Conservation (phyloP, 2,888 invertebrate genomes). For the Acrobasis consociella region DNA sequence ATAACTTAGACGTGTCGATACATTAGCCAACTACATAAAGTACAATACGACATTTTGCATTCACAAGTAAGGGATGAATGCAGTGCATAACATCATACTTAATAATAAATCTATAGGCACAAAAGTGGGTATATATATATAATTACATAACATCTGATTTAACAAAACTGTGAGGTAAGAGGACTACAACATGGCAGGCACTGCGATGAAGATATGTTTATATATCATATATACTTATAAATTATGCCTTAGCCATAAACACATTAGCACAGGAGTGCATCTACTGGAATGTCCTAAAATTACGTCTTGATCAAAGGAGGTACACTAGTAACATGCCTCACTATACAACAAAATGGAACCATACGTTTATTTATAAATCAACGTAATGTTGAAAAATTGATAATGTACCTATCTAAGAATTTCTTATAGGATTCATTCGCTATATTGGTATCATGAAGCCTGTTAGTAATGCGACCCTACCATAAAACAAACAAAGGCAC, state of each 20-base stretch:
- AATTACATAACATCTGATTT: slow-evolving; percentile 67
- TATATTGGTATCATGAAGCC: too few relatives aligned
- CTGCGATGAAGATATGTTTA: slow-evolving; percentile 16
- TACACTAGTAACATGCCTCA: too few relatives aligned
- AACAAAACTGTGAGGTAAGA: slow-evolving; percentile 65
- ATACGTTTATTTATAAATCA: too few relatives aligned
- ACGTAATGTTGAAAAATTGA: too few relatives aligned
- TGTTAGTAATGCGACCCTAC: too few relatives aligned
- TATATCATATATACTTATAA: slow-evolving; percentile 14
- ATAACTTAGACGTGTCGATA: slow-evolving; percentile 66
- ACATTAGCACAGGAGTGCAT: slow-evolving; percentile 60
- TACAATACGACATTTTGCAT: slow-evolving; percentile 62
- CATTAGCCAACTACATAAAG: slow-evolving; percentile 66
- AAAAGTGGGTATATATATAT: slow-evolving; percentile 62
- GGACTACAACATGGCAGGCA: slow-evolving; percentile 27
- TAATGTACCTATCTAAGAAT: too few relatives aligned
- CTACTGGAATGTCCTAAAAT: slow-evolving; percentile 73
- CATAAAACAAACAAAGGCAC: slow-evolving; percentile 76
- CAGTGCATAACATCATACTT: slow-evolving; percentile 71
- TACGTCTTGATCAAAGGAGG: slow-evolving; percentile 44
- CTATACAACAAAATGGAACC: too few relatives aligned
- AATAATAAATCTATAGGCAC: slow-evolving; percentile 73
- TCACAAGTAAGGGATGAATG: slow-evolving; percentile 67
- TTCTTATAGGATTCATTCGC: too few relatives aligned
- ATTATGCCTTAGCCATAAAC: slow-evolving; percentile 38